Conservation (phyloP, 1,140 invertebrate genomes). For the Lepeophtheirus salmonis region DNA sequence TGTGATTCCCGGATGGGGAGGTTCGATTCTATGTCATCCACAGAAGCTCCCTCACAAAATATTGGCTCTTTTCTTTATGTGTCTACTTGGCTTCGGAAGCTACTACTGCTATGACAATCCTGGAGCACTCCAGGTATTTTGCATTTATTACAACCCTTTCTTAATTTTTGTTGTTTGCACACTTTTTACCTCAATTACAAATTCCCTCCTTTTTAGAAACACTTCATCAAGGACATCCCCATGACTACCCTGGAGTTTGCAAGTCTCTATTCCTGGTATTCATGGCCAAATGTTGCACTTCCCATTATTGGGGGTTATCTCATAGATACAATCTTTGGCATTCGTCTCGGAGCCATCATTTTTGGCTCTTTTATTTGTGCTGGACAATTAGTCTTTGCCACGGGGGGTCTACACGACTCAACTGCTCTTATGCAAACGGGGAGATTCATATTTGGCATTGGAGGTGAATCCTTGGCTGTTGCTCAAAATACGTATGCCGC, state of each 20-base stretch:
- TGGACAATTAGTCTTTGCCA: constrained; percentile 70
- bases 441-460: constrained; percentile 91
- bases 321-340: constrained; percentile 84
- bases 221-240: constrained; percentile 60
- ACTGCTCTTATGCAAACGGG: constrained; percentile 82
- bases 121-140: constrained; percentile 54
- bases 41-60: constrained; percentile 13
- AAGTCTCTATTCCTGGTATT: constrained; percentile 79
- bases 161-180: too few species aligned
- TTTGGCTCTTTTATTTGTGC: constrained; percentile 59
- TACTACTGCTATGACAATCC: constrained; percentile 98
- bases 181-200: too few species aligned
- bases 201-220: too few species aligned
- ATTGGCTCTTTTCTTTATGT: constrained; percentile 59
- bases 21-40: constrained; percentile 8
- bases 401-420: constrained; percentile 51
- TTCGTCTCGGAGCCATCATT: constrained; percentile 72
- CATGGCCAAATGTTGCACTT: constrained; percentile 89
- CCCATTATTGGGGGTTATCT: constrained; percentile 91
- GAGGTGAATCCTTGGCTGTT: constrained; percentile 82
- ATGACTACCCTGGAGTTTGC: constrained; percentile 62
- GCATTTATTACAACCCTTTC: too few species aligned
- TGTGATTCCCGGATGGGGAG: background rate
- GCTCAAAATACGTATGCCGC: constrained; percentile 96
- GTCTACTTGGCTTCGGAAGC: constrained; percentile 68